These are phyloP conservation scores for Emydura subglobosa DNA, from an alignment of 2,113 vertebrate species.

Conservation along the genomic window DNA sequence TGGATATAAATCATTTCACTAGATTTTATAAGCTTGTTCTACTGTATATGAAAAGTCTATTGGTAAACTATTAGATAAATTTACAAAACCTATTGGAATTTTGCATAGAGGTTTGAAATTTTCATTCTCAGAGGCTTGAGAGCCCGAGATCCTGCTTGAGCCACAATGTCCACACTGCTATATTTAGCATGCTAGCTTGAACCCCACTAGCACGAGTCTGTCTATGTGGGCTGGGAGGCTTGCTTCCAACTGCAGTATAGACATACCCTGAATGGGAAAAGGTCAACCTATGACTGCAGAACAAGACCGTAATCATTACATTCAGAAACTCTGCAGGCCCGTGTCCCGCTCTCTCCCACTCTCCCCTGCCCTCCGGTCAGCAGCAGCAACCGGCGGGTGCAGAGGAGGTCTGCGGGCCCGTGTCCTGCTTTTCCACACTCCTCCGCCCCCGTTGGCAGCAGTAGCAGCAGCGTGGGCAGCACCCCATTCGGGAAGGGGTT, in stretches of 20 bases:
- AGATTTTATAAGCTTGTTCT: accelerated
- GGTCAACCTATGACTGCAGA: background rate
- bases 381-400: no score
- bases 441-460: no score
- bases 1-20: background rate
- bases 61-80: background rate
- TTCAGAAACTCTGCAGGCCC: background rate
- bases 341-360: no score
- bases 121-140: accelerated
- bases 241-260: background rate
- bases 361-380: no score
- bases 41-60: no score
- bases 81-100: background rate
- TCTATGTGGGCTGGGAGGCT: background rate
- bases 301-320: background rate
- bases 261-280: background rate
- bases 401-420: no score
- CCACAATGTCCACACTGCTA: background rate
- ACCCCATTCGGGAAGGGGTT: no score
- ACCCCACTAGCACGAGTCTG: background rate
- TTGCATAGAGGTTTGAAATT: background rate
- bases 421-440: no score
- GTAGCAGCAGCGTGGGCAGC: no score
- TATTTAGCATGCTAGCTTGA: background rate
- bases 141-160: background rate